Conservation (phyloP, 2,888 invertebrate genomes). For the Doris montereyensis region DNA sequence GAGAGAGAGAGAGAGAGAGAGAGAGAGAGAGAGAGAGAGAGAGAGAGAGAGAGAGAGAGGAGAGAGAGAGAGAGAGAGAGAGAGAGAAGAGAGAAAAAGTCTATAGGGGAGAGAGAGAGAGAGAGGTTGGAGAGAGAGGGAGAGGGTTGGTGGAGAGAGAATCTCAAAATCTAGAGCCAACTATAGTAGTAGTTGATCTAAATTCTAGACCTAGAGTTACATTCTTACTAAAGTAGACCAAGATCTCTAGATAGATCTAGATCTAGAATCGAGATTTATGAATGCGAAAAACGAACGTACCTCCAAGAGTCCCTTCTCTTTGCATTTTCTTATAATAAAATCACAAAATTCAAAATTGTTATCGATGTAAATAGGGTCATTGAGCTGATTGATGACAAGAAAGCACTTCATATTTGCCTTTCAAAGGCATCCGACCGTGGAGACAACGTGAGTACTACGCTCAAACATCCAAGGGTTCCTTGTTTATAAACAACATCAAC, state of each 20-base stretch:
- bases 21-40: too few relatives aligned
- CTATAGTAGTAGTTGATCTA: background rate
- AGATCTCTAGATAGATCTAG: background rate
- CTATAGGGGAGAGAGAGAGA: too few relatives aligned
- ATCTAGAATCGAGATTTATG: background rate
- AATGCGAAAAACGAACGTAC: slow-evolving; percentile 42
- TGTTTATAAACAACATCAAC: too few relatives aligned
- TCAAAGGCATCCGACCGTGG: too few relatives aligned
- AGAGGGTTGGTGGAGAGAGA: too few relatives aligned
- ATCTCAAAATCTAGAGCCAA: background rate
- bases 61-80: too few relatives aligned
- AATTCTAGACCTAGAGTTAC: background rate
- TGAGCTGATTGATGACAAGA: slow-evolving; percentile 82
- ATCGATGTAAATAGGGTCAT: slow-evolving; percentile 82
- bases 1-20: too few relatives aligned
- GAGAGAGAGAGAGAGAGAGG: too few relatives aligned
- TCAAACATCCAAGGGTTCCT: too few relatives aligned
- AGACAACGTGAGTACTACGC: too few relatives aligned
- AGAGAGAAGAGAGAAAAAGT: too few relatives aligned
- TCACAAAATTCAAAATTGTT: slow-evolving; percentile 79
- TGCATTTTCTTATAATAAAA: slow-evolving; percentile 76
- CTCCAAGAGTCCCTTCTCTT: slow-evolving; percentile 74
- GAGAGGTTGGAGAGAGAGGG: too few relatives aligned
- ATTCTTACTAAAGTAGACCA: background rate
- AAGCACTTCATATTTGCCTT: slow-evolving; percentile 79